Conservation (phyloP, 2,888 invertebrate genomes). For the Enchytraeus crypticus region DNA sequence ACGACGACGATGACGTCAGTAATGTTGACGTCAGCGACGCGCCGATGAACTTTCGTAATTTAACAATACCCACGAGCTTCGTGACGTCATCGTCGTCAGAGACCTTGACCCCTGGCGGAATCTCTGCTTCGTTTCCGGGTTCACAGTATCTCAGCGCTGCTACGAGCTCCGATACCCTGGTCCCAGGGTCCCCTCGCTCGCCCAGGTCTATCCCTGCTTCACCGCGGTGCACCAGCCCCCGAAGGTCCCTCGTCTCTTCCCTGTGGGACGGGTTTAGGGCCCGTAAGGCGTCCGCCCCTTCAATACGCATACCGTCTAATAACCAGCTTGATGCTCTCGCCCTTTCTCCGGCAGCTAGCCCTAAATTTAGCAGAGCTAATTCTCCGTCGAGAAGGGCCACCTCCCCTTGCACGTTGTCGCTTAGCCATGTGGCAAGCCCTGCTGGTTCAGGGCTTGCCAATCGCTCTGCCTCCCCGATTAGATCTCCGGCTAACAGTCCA, state of each 20-base stretch:
- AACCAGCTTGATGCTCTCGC: conserved; percentile 35
- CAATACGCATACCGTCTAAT: conserved; percentile 2
- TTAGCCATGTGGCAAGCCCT: not conserved
- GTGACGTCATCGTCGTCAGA: conserved; percentile 29
- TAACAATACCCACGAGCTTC: not conserved
- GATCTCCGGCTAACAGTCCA: conserved; percentile 30
- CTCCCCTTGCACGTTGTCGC: conserved; percentile 13
- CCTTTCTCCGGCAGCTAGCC: conserved; percentile 37
- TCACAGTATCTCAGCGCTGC: conserved; percentile 32
- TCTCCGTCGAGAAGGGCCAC: conserved; percentile 26
- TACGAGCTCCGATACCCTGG: conserved; percentile 42
- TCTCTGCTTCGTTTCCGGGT: conserved; percentile 17
- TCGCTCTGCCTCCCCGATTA: conserved; percentile 15
- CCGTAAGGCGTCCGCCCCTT: conserved; percentile 19
- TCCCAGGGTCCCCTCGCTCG: conserved; percentile 36
- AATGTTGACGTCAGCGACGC: not conserved
- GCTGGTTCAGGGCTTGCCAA: not conserved
- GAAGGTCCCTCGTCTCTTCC: conserved; percentile 18
- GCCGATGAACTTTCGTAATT: conserved; percentile 2
- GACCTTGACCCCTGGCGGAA: too few species aligned
- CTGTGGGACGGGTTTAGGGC: conserved; percentile 19
- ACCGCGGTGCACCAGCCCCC: conserved; percentile 6
- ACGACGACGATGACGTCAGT: not conserved
- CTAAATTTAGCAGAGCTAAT: conserved; percentile 21
- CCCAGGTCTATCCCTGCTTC: conserved; percentile 35